phyloP scores from a whole-genome alignment of 1,140 invertebrate species.

The Drosophila paulistorum region DNA sequence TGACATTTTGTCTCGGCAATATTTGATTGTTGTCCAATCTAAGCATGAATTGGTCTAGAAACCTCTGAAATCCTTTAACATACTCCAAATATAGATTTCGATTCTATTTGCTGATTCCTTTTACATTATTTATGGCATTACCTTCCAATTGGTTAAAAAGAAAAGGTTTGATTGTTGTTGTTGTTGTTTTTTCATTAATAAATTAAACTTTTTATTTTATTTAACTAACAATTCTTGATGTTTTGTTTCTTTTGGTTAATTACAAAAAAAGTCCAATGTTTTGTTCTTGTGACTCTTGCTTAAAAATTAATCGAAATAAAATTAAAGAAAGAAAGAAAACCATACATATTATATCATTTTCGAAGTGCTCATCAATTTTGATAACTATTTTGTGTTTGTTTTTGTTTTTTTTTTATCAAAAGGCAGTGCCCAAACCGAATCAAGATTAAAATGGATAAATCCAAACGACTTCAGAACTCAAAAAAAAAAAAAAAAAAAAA shows the following conservation, averaged over 20 bases:
- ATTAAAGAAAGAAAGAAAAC: background rate
- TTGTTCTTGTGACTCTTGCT: conserved; percentile 3
- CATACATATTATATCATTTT: background rate
- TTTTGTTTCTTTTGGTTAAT: conserved; percentile 68
- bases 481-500: background rate
- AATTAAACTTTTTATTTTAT: conserved; percentile 75
- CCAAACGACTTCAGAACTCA: background rate
- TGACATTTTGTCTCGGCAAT: too few species aligned
- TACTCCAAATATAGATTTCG: too few species aligned
- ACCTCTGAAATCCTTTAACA: too few species aligned
- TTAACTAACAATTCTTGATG: conserved; percentile 62
- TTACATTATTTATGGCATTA: too few species aligned
- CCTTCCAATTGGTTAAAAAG: background rate
- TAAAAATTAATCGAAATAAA: conserved; percentile 13
- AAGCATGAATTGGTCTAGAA: too few species aligned
- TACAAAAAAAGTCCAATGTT: conserved; percentile 75
- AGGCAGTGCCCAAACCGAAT: conserved; percentile 19
- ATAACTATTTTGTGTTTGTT: conserved; percentile 1
- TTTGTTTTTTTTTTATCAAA: background rate
- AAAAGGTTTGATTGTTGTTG: background rate
- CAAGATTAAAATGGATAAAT: conserved; percentile 9
- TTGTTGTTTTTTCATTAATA: conserved; percentile 60
- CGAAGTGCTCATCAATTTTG: conserved; percentile 1
- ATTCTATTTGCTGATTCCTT: too few species aligned
- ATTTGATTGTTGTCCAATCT: too few species aligned